A percentile compares a stretch with the other conserved stretches of the same genome.
Conservation (phyloP, 2,113 vertebrate genomes). For the Sinocyclocheilus anshuiensis region DNA sequence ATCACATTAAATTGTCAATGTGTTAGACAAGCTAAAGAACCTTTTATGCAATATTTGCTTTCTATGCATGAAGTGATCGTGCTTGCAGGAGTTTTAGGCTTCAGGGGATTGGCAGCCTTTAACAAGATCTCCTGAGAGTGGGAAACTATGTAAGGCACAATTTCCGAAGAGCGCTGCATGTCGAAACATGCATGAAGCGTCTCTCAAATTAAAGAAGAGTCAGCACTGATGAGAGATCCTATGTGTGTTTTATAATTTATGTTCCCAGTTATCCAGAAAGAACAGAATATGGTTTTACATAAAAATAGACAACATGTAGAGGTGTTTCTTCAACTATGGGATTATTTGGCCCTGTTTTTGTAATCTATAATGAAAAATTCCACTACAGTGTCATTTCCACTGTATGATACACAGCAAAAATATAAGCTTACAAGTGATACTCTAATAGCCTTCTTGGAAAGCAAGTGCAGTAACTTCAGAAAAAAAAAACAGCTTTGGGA, state of each 20-base stretch:
- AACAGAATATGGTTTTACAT: background rate
- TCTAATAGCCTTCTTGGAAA: background rate
- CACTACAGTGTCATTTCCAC: background rate
- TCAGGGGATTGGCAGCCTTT: slow-evolving; percentile 36
- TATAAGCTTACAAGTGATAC: background rate
- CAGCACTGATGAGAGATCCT: background rate
- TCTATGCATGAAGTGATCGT: background rate
- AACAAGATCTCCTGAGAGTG: slow-evolving; percentile 64
- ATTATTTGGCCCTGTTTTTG: background rate
- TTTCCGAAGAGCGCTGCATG: slow-evolving; percentile 26
- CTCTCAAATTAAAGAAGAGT: background rate
- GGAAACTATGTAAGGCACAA: slow-evolving; percentile 33
- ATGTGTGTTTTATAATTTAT: slow-evolving; percentile 2
- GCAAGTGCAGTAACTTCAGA: background rate
- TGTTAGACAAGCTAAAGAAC: background rate
- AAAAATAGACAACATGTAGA: background rate
- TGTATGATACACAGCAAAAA: background rate
- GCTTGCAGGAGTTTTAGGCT: slow-evolving; percentile 9
- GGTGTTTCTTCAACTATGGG: background rate
- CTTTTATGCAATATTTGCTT: slow-evolving; percentile 1
- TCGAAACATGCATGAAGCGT: slow-evolving; percentile 17
- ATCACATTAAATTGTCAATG: background rate
- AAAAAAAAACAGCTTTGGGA: background rate
- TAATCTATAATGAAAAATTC: too few species aligned
- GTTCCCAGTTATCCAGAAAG: background rate